These are phyloP conservation scores for Diarsia dahlii DNA, from an alignment of 2,888 invertebrate species.

Conservation along the genomic window DNA sequence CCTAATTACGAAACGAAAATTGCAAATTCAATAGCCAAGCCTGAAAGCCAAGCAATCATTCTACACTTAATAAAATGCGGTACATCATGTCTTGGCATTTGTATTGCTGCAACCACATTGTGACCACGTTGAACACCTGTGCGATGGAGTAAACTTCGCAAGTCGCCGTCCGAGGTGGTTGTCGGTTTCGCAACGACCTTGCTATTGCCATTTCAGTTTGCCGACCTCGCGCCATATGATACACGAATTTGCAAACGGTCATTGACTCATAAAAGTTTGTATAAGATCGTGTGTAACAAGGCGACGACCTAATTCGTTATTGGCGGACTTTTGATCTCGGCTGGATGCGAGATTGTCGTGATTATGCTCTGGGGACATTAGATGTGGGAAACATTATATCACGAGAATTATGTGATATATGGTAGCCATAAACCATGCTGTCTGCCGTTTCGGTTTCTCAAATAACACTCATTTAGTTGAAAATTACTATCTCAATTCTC, in stretches of 20 bases:
- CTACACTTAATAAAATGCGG: slow-evolving; percentile 44
- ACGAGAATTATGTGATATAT: slow-evolving; percentile 22
- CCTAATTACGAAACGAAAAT: slow-evolving; percentile 49
- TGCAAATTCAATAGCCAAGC: slow-evolving; percentile 49
- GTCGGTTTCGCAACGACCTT: slow-evolving; percentile 78
- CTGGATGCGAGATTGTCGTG: slow-evolving; percentile 46
- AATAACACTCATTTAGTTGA: slow-evolving; percentile 5
- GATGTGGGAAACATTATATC: slow-evolving; percentile 44
- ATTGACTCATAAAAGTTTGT: slow-evolving; percentile 80
- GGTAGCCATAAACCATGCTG: slow-evolving; percentile 6
- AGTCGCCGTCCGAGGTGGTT: slow-evolving; percentile 53
- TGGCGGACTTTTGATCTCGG: slow-evolving; percentile 62
- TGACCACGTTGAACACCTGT: slow-evolving; percentile 55
- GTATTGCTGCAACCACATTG: slow-evolving; percentile 38
- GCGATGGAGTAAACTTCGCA: slow-evolving; percentile 46
- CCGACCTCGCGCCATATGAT: slow-evolving; percentile 86
- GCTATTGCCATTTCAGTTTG: slow-evolving; percentile 80
- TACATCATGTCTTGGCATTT: slow-evolving; percentile 51
- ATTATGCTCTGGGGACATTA: slow-evolving; percentile 44
- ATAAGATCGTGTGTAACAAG: slow-evolving; percentile 77
- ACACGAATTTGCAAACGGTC: slow-evolving; percentile 80
- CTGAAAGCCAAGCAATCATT: slow-evolving; percentile 47
- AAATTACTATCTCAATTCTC: slow-evolving; percentile 29
- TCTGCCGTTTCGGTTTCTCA: slow-evolving; percentile 14
- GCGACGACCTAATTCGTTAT: slow-evolving; percentile 81